Evolutionary conservation across 2,888 invertebrate genomes (phyloP), one percentile per base, ranked within the genome.

Genomic region (Synergus gifuensis): DNA sequence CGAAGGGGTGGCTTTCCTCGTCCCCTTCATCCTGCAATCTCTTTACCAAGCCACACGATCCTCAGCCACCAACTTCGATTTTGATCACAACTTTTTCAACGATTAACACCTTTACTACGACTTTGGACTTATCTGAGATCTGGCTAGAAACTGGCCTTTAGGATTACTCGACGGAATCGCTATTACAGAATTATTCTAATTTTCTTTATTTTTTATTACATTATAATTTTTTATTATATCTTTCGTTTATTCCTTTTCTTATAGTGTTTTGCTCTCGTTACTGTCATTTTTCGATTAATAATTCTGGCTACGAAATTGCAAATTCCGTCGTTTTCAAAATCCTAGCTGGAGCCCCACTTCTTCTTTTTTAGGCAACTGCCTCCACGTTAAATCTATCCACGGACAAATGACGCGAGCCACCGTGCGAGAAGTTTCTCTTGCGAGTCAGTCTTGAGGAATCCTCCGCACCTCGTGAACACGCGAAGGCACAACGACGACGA

Each of bases 381-480:
- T 58, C 66, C 62, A 78, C 76, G 67, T 79, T 36, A 64, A 18
- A 58, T 64, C 67, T 77, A 64, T 77, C 64, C 69, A 63, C 64
- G 77, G 79, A 84, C 81, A 76, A 79, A 79, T 77, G 79, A 77
- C 78, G 77, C 79, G 81, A 81, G 82, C 80, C 77, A 82, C 58
- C 60, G 64, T 77, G 78, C 81, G 80, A 82, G 84, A 85, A 86
- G 85, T 84, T 86, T 85, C 85, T 87, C 85, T 87, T 85, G 88
- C 88, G 88, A 89, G 89, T 90, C 90, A 90, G 90, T 90, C 90
- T 90, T 90, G 88, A 90, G 88, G 88, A 90, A 85, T 86, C 83
- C 86, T 86, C 87, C 86, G 87, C 83, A 84, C 79, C 82, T 87
- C 85, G 86, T 85, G 84, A 79, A 83, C 85, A 79, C 79, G 81